A percentile compares a stretch with the other conserved stretches of the same genome.
Evolutionary conservation across 2,113 vertebrate species (phyloP).

Genomic region (Serinus canaria): DNA sequence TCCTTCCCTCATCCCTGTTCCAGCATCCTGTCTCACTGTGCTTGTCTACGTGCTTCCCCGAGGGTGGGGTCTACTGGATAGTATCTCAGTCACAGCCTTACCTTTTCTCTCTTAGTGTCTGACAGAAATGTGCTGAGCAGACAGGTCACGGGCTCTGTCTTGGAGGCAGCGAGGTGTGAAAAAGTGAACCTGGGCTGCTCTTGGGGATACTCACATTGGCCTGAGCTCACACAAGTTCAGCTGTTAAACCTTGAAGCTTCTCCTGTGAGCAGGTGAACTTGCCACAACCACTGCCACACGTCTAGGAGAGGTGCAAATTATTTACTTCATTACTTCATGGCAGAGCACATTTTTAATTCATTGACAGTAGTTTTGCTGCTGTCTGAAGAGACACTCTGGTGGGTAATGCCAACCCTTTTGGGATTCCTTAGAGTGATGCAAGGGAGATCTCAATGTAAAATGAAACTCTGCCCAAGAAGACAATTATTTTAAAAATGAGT

Average conservation of each 20-base stretch:
- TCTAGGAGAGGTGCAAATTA: neutral
- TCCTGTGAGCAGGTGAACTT: neutral
- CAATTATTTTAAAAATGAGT: neutral
- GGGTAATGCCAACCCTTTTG: neutral
- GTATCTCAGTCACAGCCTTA: neutral
- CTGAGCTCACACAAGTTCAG: neutral
- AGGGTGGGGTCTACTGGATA: neutral
- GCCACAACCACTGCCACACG: fast-evolving
- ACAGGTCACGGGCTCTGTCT: fast-evolving
- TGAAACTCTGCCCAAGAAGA: neutral
- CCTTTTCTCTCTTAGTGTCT: neutral
- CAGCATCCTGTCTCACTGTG: neutral
- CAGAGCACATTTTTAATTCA: neutral
- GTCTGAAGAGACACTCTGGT: neutral
- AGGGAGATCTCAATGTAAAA: neutral
- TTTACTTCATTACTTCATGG: neutral
- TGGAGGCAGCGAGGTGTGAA: neutral
- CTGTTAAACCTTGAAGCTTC: neutral
- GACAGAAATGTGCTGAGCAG: neutral
- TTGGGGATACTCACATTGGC: neutral
- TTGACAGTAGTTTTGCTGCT: neutral
- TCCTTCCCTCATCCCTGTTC: neutral
- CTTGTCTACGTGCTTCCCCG: fast-evolving
- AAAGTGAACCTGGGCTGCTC: fast-evolving
- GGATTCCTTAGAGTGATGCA: neutral